These are phyloP conservation scores for Cyprinodon brontotheroides DNA, from an alignment of 2,113 vertebrate genomes.

Conservation along the genomic window DNA sequence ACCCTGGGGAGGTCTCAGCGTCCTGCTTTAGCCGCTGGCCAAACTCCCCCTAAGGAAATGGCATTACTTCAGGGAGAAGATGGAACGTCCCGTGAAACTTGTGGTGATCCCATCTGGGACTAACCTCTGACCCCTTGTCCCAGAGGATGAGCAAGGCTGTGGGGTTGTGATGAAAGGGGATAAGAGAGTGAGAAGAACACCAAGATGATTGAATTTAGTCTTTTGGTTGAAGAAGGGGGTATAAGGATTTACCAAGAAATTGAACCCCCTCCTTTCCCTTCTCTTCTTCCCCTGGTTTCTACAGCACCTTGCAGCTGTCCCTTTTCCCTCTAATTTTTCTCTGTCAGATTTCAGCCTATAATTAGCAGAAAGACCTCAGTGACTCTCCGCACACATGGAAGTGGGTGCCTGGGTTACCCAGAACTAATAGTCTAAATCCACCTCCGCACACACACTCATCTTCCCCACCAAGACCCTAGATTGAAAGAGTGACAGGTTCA, in stretches of 20 bases:
- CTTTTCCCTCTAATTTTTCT: slow-evolving; percentile 91
- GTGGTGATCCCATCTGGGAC: slow-evolving; percentile 52
- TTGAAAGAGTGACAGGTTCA: slow-evolving; percentile 81
- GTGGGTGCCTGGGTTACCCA: slow-evolving; percentile 75
- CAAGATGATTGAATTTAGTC: slow-evolving; percentile 69
- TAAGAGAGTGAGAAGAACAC: slow-evolving; percentile 49
- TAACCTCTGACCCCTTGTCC: slow-evolving; percentile 60
- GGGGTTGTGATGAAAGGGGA: slow-evolving; percentile 31
- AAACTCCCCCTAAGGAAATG: slow-evolving; percentile 50
- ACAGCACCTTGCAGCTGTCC: slow-evolving; percentile 84
- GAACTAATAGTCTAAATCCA: slow-evolving; percentile 81
- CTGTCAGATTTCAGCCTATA: slow-evolving; percentile 91
- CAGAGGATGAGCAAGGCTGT: slow-evolving; percentile 9
- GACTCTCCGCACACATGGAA: slow-evolving; percentile 77
- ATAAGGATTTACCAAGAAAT: slow-evolving; percentile 82
- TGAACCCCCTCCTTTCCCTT: slow-evolving; percentile 61
- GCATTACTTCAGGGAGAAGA: slow-evolving; percentile 61
- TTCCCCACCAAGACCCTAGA: slow-evolving; percentile 36
- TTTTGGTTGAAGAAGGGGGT: slow-evolving; percentile 66
- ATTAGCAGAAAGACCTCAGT: slow-evolving; percentile 87
- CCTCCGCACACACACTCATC: slow-evolving; percentile 50
- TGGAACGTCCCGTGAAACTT: slow-evolving; percentile 49
- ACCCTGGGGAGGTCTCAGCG: slow-evolving; percentile 54
- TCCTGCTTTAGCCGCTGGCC: slow-evolving; percentile 30
- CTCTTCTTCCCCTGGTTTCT: slow-evolving; percentile 49